A percentile compares a stretch with the other conserved stretches of the same genome.
phyloP scores from a whole-genome alignment of 1,140 invertebrate species.

The Hesperophylax magnus region DNA sequence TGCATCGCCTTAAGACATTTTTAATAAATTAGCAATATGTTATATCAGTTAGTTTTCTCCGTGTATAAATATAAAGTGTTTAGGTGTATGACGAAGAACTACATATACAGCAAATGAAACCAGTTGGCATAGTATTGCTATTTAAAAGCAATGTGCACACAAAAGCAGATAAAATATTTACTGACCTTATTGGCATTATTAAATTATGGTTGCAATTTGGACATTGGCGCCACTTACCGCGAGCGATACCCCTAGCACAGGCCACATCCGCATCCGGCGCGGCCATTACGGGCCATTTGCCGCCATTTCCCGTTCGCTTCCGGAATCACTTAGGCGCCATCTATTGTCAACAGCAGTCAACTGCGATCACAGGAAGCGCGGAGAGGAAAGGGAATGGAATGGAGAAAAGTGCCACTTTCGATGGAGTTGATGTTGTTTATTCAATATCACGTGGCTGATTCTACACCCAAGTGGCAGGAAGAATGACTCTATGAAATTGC shows the following conservation, averaged over 20 bases:
- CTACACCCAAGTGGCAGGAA: not conserved
- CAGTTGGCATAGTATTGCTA: too few relatives aligned
- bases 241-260: not conserved
- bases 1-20: too few relatives aligned
- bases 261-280: slow-evolving; percentile 29
- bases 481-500: too few relatives aligned
- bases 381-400: not conserved
- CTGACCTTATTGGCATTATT: too few relatives aligned
- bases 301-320: slow-evolving; percentile 45
- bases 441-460: slow-evolving; percentile 13
- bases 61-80: too few relatives aligned
- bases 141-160: too few relatives aligned
- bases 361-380: not conserved
- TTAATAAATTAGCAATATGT: too few relatives aligned
- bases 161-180: too few relatives aligned
- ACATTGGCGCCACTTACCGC: slow-evolving; percentile 31
- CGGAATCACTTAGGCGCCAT: slow-evolving; percentile 45
- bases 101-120: too few relatives aligned
- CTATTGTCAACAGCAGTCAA: slow-evolving; percentile 41
- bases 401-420: not conserved
- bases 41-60: too few relatives aligned
- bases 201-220: not conserved
- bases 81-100: too few relatives aligned
- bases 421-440: slow-evolving; percentile 5
- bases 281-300: slow-evolving; percentile 44